phyloP scores from a whole-genome alignment of 2,888 invertebrate species.

The Pseudococcus viburni region DNA sequence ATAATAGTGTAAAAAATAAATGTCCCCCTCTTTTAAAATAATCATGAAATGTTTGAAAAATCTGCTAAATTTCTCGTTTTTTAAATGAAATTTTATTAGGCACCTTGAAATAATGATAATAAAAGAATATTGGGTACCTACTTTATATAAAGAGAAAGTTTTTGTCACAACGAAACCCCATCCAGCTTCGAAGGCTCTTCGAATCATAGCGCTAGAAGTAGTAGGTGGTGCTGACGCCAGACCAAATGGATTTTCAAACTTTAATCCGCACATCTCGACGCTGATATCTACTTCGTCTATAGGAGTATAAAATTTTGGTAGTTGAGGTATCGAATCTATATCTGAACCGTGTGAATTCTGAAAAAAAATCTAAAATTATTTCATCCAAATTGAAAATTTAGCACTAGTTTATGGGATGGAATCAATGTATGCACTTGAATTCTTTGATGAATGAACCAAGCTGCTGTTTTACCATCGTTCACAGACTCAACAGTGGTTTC shows the following conservation, averaged over 20 bases:
- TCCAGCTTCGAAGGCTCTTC: conserved; percentile 94
- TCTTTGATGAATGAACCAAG: conserved; percentile 94
- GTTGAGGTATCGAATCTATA: conserved; percentile 68
- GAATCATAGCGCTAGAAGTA: conserved; percentile 94
- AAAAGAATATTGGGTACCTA: conserved; percentile 70
- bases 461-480: conserved; percentile 98
- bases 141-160: conserved; percentile 95
- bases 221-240: conserved; percentile 97
- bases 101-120: background rate
- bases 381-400: background rate
- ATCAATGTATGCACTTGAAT: conserved; percentile 78
- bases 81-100: background rate
- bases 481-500: conserved; percentile 99
- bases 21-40: too few species aligned
- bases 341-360: conserved; percentile 28
- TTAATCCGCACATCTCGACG: conserved; percentile 92
- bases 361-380: background rate
- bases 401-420: background rate
- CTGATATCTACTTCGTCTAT: conserved; percentile 96
- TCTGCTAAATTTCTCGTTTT: too few species aligned
- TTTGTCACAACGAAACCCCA: conserved; percentile 99
- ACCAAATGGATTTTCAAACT: conserved; percentile 97
- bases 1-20: too few species aligned
- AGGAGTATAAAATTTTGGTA: conserved; percentile 93
- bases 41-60: too few species aligned